Conservation (phyloP, 2,113 vertebrate genomes). For the Athene noctua region DNA sequence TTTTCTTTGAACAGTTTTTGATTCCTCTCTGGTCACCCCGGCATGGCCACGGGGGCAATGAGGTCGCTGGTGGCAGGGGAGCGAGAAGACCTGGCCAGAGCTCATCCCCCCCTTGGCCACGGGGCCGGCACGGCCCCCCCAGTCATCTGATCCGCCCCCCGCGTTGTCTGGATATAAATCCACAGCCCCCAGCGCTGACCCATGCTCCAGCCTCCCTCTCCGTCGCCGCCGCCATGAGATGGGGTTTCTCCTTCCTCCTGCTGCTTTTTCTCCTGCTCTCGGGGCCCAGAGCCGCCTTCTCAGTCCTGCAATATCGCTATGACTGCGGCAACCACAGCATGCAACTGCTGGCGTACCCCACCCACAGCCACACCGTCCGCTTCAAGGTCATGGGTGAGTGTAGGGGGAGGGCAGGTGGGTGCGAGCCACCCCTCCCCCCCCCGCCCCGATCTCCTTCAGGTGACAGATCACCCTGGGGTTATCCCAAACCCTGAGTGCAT, state of each 20-base stretch:
- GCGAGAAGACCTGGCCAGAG: slow-evolving; percentile 10
- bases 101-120: neutral
- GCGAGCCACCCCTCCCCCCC: fast-evolving
- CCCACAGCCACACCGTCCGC: neutral
- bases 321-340: slow-evolving; percentile 35
- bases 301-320: neutral
- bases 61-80: neutral
- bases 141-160: neutral
- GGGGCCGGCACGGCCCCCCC: neutral
- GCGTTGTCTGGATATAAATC: neutral
- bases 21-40: neutral
- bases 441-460: neutral
- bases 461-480: neutral
- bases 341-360: slow-evolving; percentile 38
- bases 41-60: neutral
- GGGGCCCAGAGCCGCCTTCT: neutral
- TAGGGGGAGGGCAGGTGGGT: neutral
- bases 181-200: fast-evolving
- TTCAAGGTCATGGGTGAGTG: slow-evolving; percentile 69
- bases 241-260: neutral
- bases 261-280: neutral
- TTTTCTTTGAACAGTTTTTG: neutral
- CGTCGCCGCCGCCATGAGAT: neutral
- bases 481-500: fast-evolving
- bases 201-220: fast-evolving